A percentile compares a stretch with the other conserved stretches of the same genome.
Conservation (phyloP, 1,140 invertebrate genomes). For the Calosoma granatense region DNA sequence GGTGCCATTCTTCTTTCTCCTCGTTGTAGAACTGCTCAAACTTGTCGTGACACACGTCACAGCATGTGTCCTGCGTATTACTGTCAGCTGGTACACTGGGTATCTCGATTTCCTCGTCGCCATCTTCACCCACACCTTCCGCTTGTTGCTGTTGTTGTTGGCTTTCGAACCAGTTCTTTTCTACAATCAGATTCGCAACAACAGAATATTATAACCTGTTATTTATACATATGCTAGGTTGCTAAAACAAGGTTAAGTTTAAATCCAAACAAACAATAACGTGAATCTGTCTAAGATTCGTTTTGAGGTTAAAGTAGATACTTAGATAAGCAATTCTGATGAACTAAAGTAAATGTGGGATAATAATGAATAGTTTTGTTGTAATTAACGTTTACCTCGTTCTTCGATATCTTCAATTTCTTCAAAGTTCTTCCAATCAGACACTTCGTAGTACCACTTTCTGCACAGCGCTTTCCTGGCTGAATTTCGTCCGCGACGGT, state of each 20-base stretch:
- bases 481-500: conserved; percentile 76
- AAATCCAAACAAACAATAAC: no score
- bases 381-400: no score
- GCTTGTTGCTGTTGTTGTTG: conserved; percentile 45
- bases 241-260: no score
- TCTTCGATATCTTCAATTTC: conserved; percentile 90
- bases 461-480: conserved; percentile 70
- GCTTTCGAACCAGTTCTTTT: conserved; percentile 80
- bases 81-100: conserved; percentile 51
- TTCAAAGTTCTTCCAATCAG: conserved; percentile 90
- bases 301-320: no score
- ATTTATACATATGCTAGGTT: no score
- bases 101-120: conserved; percentile 40
- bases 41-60: conserved; percentile 80
- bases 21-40: conserved; percentile 94
- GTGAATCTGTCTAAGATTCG: no score
- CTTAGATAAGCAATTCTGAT: no score
- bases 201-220: background rate
- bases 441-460: conserved; percentile 81
- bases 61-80: conserved; percentile 48
- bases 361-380: no score
- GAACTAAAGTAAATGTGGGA: no score
- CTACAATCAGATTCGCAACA: conserved; percentile 38
- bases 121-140: conserved; percentile 35
- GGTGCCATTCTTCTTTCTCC: conserved; percentile 92